These are phyloP conservation scores for Meteorus sp. DNA, from an alignment of 1,140 invertebrate species.

Conservation along the genomic window DNA sequence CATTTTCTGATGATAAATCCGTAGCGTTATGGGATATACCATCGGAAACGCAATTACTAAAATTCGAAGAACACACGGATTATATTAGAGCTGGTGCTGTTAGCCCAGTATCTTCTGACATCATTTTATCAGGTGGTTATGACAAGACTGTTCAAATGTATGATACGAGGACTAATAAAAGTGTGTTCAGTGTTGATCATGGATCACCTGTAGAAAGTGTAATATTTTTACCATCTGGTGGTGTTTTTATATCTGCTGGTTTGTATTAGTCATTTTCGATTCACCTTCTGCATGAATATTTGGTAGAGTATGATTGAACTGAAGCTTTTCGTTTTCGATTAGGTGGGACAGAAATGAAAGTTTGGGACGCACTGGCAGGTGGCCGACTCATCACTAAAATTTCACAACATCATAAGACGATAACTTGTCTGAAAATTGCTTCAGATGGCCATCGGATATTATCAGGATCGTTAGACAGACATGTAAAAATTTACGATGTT, in stretches of 20 bases:
- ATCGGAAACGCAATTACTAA: slow-evolving; percentile 71
- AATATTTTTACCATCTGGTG: slow-evolving; percentile 85
- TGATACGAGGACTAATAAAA: slow-evolving; percentile 76
- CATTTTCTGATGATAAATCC: slow-evolving; percentile 94
- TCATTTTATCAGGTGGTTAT: slow-evolving; percentile 88
- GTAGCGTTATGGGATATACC: slow-evolving; percentile 88
- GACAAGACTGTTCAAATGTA: slow-evolving; percentile 90
- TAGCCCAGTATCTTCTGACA: slow-evolving; percentile 74
- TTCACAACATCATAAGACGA: slow-evolving; percentile 90
- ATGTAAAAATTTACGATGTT: slow-evolving; percentile 93
- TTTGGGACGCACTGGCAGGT: slow-evolving; percentile 90
- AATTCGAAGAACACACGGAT: slow-evolving; percentile 77
- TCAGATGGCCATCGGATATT: slow-evolving; percentile 80
- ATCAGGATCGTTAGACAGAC: slow-evolving; percentile 88
- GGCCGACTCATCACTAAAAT: slow-evolving; percentile 81
- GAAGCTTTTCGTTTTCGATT: slow-evolving; percentile 29
- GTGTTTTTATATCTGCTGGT: slow-evolving; percentile 88
- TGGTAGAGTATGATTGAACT: slow-evolving; percentile 7
- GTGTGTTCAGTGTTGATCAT: slow-evolving; percentile 80
- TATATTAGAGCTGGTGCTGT: slow-evolving; percentile 81
- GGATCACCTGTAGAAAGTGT: slow-evolving; percentile 89
- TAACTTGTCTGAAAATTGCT: slow-evolving; percentile 80
- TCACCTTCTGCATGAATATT: slow-evolving; percentile 14
- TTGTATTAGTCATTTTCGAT: slow-evolving; percentile 20
- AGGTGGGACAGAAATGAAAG: slow-evolving; percentile 88